Conservation (phyloP, 1,140 invertebrate genomes). For the Pachyrhynchus sulphureomaculatus region DNA sequence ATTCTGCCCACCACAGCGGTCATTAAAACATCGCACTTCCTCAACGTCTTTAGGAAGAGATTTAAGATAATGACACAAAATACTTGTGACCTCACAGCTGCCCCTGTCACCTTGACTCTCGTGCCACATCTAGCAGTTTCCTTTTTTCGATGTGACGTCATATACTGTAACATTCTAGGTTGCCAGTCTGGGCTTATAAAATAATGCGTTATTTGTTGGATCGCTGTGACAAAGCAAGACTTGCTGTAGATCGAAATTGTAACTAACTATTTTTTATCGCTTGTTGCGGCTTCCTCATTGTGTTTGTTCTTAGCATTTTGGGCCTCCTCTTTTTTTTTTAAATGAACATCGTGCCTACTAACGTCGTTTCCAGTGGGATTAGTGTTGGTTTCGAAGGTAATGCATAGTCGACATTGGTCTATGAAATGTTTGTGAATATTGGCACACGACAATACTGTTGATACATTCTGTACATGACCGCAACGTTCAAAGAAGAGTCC, state of each 20-base stretch:
- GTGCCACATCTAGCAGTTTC: constrained; percentile 20
- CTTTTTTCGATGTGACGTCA: constrained; percentile 1
- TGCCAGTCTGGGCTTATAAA: constrained; percentile 20
- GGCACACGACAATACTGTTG: constrained; percentile 2
- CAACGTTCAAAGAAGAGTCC: constrained; percentile 13
- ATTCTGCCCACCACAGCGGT: constrained; percentile 22
- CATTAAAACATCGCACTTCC: constrained; percentile 1
- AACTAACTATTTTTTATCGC: neutral
- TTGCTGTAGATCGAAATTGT: constrained; percentile 25
- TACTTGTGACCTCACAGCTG: constrained; percentile 17
- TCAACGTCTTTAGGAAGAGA: neutral
- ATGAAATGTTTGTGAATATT: constrained; percentile 15
- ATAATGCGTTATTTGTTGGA: constrained; percentile 24
- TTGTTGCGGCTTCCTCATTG: neutral
- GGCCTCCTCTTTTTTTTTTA: neutral
- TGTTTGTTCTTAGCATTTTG: constrained; percentile 2
- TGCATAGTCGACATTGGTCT: constrained; percentile 13
- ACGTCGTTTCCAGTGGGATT: neutral
- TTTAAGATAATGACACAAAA: constrained; percentile 11
- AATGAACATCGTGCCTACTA: neutral
- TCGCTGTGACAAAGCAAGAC: constrained; percentile 8
- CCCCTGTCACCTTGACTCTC: constrained; percentile 16
- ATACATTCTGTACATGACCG: constrained; percentile 20
- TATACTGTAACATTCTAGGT: constrained; percentile 27
- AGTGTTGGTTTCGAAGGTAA: constrained; percentile 3